Conservation (phyloP, 1,140 invertebrate genomes). For the Drosophila repleta region DNA sequence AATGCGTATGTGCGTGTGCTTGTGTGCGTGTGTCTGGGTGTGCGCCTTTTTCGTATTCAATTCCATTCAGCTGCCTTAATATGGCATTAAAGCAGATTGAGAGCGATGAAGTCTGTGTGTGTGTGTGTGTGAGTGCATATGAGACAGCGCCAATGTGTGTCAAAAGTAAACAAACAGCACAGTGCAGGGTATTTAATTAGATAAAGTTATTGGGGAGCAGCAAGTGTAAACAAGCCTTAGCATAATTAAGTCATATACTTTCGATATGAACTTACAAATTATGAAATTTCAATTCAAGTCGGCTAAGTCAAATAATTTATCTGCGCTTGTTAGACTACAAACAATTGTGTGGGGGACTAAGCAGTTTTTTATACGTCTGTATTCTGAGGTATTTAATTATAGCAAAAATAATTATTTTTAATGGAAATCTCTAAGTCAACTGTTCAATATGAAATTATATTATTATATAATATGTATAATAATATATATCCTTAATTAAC, state of each 20-base stretch:
- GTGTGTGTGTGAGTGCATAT: constrained; percentile 3
- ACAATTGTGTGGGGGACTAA: too few relatives aligned
- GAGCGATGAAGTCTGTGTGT: constrained; percentile 24
- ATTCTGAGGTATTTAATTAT: too few relatives aligned
- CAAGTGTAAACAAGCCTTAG: background rate
- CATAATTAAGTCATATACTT: background rate
- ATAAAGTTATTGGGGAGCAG: constrained; percentile 6
- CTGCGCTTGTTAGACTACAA: too few relatives aligned
- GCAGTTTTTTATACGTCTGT: too few relatives aligned
- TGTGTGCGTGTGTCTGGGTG: background rate
- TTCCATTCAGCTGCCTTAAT: constrained; percentile 75
- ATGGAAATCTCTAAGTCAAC: too few relatives aligned
- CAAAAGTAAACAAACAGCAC: constrained; percentile 56
- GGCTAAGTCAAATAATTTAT: too few relatives aligned
- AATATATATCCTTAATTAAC: too few relatives aligned
- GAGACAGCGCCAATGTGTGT: constrained; percentile 4
- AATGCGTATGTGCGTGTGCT: constrained; percentile 16
- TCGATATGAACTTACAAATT: background rate
- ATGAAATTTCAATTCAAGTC: background rate
- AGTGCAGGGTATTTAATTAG: constrained; percentile 60
- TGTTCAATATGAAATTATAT: too few relatives aligned
- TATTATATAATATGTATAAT: too few relatives aligned
- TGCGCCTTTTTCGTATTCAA: constrained; percentile 62
- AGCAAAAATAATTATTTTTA: too few relatives aligned
- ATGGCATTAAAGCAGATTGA: constrained; percentile 73